phyloP scores from a whole-genome alignment of 2,888 invertebrate genomes.

The Leptinotarsa tumamoca region DNA sequence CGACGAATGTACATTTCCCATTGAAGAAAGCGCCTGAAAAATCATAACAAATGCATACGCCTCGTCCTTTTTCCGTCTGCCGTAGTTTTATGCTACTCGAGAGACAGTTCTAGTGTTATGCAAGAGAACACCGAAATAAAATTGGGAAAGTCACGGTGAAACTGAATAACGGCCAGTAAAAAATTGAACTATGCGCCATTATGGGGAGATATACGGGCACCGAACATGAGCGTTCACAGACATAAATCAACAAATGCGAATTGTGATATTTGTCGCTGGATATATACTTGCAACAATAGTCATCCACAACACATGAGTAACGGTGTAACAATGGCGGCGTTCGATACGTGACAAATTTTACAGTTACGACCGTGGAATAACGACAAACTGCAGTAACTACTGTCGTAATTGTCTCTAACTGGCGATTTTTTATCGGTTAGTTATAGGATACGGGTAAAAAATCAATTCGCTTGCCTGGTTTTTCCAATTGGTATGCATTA shows the following conservation, averaged over 20 bases:
- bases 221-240: conserved; percentile 43
- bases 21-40: neutral
- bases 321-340: conserved; percentile 14
- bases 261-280: conserved; percentile 53
- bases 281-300: conserved; percentile 45
- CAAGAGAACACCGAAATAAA: conserved; percentile 15
- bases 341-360: conserved; percentile 23
- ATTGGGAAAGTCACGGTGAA: conserved; percentile 45
- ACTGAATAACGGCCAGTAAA: conserved; percentile 47
- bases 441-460: conserved; percentile 4
- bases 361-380: conserved; percentile 10
- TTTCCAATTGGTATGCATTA: neutral
- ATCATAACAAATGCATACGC: neutral
- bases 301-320: conserved; percentile 36
- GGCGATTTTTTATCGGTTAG: conserved; percentile 15
- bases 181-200: conserved; percentile 49
- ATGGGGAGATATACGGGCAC: conserved; percentile 46
- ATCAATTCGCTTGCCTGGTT: conserved; percentile 13
- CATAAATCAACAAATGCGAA: conserved; percentile 55
- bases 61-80: conserved; percentile 7
- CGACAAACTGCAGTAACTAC: conserved; percentile 13
- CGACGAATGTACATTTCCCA: neutral
- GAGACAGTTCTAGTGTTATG: conserved; percentile 13
- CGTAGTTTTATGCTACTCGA: conserved; percentile 18
- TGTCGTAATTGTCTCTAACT: conserved; percentile 21